Evolutionary conservation across 1,140 invertebrate genomes (phyloP), one percentile per base, ranked within the genome.

Genomic region (Heliconius himera): DNA sequence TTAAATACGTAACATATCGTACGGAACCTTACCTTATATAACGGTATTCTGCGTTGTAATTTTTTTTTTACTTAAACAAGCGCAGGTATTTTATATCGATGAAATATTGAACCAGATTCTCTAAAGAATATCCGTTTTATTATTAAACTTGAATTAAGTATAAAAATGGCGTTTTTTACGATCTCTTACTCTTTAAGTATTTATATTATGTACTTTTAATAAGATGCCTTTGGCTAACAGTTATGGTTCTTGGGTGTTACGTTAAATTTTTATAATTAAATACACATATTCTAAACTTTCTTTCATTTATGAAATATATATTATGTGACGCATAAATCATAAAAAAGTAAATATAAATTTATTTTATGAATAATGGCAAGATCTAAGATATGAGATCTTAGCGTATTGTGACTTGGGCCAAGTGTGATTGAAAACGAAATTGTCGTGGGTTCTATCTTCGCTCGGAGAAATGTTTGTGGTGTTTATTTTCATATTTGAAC

Each of bases 81-180:
- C 60, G 11, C 26, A 66, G 4, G 26, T 29, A 66, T 66, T 66
- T 66, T 66, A 60, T 29, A 66, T 29, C 60, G 60, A 56, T 66
- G 60, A 76, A 9, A 8, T 70, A 76, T 76, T 76, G 38, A 26
- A 8, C 38, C 38, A 70, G 13, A 76, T 26, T 29, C 74, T 46
- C 41, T 70, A 76, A 41, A 76, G 22, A 70, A 9, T 76, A 70
- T 60, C 36, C 22, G 60, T 66, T 66, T 75, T 60, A 66, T 75
- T 56, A 26, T 66, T 18, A 2, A 76, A 76, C 36, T 38, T 29
- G 36, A 26, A 33, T 41, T 70, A 76, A 76, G 46, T 49, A 29
- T 76, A 70, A 70, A 70, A 29, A 51, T 16, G 70, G 20, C 22
- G 26, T 76, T 76, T 70, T 49, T 70, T 70, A 76, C 60, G 46